A percentile compares a stretch with the other conserved stretches of the same genome.
phyloP scores from a whole-genome alignment of 1,140 invertebrate species.

The Venturia canescens region DNA sequence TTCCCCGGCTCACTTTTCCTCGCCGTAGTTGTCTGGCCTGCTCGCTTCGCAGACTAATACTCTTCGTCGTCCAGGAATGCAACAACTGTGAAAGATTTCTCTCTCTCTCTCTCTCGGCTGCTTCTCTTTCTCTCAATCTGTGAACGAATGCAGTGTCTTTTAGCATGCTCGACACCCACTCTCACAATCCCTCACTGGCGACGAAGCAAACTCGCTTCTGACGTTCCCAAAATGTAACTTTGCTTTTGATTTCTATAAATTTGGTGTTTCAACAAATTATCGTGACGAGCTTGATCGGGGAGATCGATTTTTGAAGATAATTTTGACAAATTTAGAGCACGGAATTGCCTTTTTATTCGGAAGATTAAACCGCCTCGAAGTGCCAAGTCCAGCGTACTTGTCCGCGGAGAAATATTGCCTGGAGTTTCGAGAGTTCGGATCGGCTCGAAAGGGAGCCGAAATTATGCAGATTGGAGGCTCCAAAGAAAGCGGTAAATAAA shows the following conservation, averaged over 20 bases:
- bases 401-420: neutral
- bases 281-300: too few species aligned
- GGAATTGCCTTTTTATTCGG: too few species aligned
- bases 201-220: conserved; percentile 29
- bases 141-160: neutral
- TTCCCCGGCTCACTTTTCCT: neutral
- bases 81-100: conserved; percentile 9
- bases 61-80: conserved; percentile 57
- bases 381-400: conserved; percentile 9
- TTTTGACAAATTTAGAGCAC: neutral
- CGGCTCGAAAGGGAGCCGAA: conserved; percentile 10
- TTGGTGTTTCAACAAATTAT: neutral
- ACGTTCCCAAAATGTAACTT: neutral
- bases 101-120: neutral
- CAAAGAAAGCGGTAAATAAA: conserved; percentile 20
- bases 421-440: neutral
- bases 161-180: neutral
- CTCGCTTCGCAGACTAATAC: conserved; percentile 47
- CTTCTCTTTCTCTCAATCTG: too few species aligned
- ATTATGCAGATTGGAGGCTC: conserved; percentile 43
- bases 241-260: neutral
- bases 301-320: too few species aligned
- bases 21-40: conserved; percentile 53
- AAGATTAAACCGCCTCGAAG: too few species aligned
- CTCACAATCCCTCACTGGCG: conserved; percentile 25